Percentiles rank a stretch among this genome's conserved stretches.
Evolutionary conservation across 2,113 vertebrate genomes (phyloP).

Genomic region (mouse (Mus musculus)): DNA sequence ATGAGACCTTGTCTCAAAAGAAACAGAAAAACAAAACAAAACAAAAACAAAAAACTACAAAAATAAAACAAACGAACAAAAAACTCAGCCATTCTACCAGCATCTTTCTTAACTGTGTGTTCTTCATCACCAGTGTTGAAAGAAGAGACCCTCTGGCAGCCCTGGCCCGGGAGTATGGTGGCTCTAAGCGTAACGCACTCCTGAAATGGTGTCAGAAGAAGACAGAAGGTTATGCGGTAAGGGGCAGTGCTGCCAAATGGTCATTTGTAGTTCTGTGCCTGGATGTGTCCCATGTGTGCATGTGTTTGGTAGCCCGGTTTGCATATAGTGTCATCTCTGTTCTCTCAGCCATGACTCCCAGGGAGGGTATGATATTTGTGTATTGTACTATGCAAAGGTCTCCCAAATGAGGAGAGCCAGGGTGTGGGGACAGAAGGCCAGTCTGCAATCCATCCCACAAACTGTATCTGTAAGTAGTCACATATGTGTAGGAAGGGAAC

Average conservation of each 20-base stretch:
- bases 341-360: neutral
- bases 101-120: conserved; percentile 25
- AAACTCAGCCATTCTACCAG: neutral
- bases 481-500: accelerated
- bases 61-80: neutral
- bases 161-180: conserved; percentile 96
- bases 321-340: neutral
- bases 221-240: conserved; percentile 97
- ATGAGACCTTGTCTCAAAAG: neutral
- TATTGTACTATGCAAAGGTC: neutral
- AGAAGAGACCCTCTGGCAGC: conserved; percentile 97
- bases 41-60: too few relatives aligned
- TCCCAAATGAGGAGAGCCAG: neutral
- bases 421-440: neutral
- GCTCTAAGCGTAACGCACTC: conserved; percentile 97
- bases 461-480: accelerated
- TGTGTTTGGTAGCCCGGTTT: neutral
- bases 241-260: conserved; percentile 39
- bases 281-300: accelerated
- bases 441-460: too few relatives aligned
- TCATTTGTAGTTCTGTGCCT: neutral
- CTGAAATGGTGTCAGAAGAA: conserved; percentile 99
- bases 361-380: neutral
- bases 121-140: conserved; percentile 91
- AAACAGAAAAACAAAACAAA: neutral